phyloP scores from a whole-genome alignment of 2,797 vertebrate genomes.

The Neosalanx taihuensis region DNA sequence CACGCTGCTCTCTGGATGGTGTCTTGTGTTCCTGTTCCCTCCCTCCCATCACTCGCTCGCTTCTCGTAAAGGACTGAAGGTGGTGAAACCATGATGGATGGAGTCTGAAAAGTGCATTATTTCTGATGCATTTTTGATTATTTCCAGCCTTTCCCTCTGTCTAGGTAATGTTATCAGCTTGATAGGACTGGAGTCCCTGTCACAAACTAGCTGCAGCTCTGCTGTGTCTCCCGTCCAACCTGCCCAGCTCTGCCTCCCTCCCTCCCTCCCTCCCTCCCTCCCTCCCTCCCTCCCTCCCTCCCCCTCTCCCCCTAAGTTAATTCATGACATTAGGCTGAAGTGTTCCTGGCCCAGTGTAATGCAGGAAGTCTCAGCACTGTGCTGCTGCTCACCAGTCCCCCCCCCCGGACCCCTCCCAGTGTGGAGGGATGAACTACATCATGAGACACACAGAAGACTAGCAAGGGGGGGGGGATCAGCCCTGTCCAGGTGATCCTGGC shows the following conservation, averaged over 20 bases:
- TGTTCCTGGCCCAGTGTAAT: too few species aligned
- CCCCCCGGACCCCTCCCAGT: too few species aligned
- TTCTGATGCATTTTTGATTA: slow-evolving; percentile 80
- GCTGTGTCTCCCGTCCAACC: slow-evolving; percentile 53
- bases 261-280: not conserved
- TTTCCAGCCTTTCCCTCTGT: slow-evolving; percentile 71
- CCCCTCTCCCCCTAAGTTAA: slow-evolving; percentile 35
- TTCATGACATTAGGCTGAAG: too few species aligned
- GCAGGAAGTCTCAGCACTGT: too few species aligned
- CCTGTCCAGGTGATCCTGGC: slow-evolving; percentile 68
- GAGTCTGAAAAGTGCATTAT: slow-evolving; percentile 82
- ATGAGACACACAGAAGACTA: too few species aligned
- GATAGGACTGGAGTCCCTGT: slow-evolving; percentile 70
- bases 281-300: slow-evolving; percentile 29
- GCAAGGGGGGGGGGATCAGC: slow-evolving; percentile 48
- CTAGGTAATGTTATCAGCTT: slow-evolving; percentile 74
- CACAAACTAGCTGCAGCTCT: slow-evolving; percentile 71
- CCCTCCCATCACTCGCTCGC: slow-evolving; percentile 57
- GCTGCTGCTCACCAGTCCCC: slow-evolving; percentile 20
- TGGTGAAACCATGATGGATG: slow-evolving; percentile 81
- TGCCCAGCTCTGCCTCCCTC: slow-evolving; percentile 21
- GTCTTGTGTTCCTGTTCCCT: too few species aligned
- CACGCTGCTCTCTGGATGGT: slow-evolving; percentile 67
- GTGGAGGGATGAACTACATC: too few species aligned
- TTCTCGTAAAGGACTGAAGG: slow-evolving; percentile 75